A percentile compares a stretch with the other conserved stretches of the same genome.
Conservation (phyloP, 2,797 vertebrate species). For the Perodicticus potto region DNA sequence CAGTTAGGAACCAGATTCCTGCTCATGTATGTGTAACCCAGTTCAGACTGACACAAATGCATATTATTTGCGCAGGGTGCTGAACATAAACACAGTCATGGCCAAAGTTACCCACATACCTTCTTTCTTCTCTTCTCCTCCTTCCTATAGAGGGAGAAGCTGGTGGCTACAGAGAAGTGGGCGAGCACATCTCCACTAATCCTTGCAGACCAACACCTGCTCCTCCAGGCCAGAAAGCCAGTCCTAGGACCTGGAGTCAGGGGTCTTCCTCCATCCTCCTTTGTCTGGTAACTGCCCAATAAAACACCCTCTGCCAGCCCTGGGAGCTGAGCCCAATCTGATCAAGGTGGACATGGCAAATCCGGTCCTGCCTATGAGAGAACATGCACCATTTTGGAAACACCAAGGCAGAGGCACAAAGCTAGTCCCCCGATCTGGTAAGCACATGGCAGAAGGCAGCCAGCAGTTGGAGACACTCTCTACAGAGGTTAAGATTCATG, state of each 20-base stretch:
- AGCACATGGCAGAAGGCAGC: not conserved
- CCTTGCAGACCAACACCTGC: not conserved
- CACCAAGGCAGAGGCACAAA: not conserved
- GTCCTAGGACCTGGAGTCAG: not conserved
- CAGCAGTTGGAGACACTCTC: not conserved
- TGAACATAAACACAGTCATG: not conserved
- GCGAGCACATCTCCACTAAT: not conserved
- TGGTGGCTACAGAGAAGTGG: not conserved
- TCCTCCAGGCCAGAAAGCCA: not conserved
- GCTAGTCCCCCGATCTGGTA: not conserved
- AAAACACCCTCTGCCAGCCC: not conserved
- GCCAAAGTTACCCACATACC: fast-evolving
- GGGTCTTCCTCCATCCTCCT: not conserved
- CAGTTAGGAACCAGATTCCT: not conserved
- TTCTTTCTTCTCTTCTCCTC: not conserved
- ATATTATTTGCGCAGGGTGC: not conserved
- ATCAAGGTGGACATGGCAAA: fast-evolving
- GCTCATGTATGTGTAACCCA: fast-evolving
- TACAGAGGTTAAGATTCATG: not conserved
- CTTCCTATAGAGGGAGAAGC: not conserved
- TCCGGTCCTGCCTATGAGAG: not conserved
- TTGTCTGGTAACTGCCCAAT: not conserved
- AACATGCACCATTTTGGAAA: not conserved
- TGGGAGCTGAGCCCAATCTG: not conserved
- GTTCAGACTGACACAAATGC: not conserved